Base-by-base conservation (phyloP, 2,797 vertebrate genomes). In the Loriculus beryllinus region DNA sequence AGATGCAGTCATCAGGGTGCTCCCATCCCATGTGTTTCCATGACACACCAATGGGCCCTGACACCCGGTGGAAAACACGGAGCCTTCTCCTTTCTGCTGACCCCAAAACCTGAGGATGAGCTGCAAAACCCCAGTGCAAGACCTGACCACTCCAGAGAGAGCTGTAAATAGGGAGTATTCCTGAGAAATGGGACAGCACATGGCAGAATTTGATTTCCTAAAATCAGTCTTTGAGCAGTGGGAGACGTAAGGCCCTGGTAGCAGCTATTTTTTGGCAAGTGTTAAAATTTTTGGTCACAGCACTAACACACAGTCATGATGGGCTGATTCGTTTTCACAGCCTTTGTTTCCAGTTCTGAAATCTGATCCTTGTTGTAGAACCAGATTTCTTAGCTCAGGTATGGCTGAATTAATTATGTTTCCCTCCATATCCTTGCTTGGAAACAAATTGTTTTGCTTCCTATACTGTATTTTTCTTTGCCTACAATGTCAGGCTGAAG, bases 21-120 rank as follows among this genome's bases (percentile, higher is more conserved):
- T 86, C 12, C 40, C 29, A 43, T 23, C 2, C 14, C 6, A 4
- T 33, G 19, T 7, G 1, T 60, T 77, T 79, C 51, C 11, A 5
- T 6, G 13, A 14, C 54, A 65, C 25, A 48, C 26, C 21, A 63
- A 33, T n/a, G 39, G 31, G 7, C 4, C 3, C 17, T 56, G n/a
- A 25, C 11, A 31, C 3, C 8, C 8, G 0, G 0, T 48, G 59
- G 70, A 72, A 82, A 82, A 49, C 3, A 23, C 0, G 1, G n/a
- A 45, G 3, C 7, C 6, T 56, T 37, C 10, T 71, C 14, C 18
- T 79, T 69, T 70, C 54, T 3, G 2, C n/a, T 83, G 21, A 63
- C 22, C 43, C 22, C 37, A 59, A 35, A 74, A 47, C n/a, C 19
- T 47, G 15, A 14, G 2, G 33, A 48, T 7, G 37, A 81, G 22